These are phyloP conservation scores for Nomada fucata DNA, from an alignment of 2,888 invertebrate species.

Conservation along the genomic window DNA sequence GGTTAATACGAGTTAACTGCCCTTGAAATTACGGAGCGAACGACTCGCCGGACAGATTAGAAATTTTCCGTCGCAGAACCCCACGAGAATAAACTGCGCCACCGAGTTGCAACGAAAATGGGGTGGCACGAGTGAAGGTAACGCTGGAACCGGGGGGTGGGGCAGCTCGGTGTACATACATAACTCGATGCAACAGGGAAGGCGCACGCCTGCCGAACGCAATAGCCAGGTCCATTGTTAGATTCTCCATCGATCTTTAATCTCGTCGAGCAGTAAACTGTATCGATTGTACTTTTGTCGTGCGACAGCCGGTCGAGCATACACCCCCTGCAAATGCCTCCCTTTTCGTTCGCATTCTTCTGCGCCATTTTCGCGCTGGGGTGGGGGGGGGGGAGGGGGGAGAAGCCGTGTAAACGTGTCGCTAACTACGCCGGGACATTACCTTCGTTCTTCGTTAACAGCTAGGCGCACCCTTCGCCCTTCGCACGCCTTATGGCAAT, in stretches of 20 bases:
- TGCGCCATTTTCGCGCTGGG: constrained; percentile 52
- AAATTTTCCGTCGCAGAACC: no score
- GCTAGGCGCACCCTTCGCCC: constrained; percentile 30
- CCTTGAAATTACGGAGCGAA: no score
- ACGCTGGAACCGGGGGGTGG: constrained; percentile 55
- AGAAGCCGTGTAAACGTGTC: constrained; percentile 29
- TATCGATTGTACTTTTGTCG: constrained; percentile 70
- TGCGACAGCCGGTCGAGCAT: constrained; percentile 30
- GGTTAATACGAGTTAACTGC: no score
- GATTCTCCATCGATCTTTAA: constrained; percentile 76
- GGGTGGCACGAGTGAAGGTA: constrained; percentile 50
- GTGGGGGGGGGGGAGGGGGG: background rate
- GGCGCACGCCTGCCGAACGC: constrained; percentile 72
- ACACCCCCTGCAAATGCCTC: constrained; percentile 27
- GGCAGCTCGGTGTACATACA: background rate
- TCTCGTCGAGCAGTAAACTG: constrained; percentile 71
- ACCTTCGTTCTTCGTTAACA: constrained; percentile 58
- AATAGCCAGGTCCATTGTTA: constrained; percentile 70
- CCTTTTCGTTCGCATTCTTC: constrained; percentile 19
- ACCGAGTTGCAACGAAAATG: background rate
- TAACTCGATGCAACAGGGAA: constrained; percentile 54
- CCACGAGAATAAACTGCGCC: no score
- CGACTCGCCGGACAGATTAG: no score
- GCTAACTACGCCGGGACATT: constrained; percentile 48
- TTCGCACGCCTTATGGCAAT: constrained; percentile 69